Base-by-base conservation (phyloP, 2,113 vertebrate genomes). In the Pomatorhinus ruficollis region DNA sequence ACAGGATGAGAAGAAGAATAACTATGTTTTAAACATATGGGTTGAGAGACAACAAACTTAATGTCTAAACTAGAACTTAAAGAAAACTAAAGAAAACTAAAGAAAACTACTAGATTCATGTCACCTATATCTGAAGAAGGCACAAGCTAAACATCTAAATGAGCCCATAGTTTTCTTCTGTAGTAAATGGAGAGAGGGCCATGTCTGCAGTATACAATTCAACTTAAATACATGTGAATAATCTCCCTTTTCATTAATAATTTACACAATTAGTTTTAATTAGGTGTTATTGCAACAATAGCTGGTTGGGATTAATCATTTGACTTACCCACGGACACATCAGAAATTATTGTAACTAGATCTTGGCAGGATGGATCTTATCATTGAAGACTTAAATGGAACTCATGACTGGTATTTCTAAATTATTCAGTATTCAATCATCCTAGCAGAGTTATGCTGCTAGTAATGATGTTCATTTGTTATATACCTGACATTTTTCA, bases 391-490 rank as follows among this genome's bases (percentile, higher is more conserved):
- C 25, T 86, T 94, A 84, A 84, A 47, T 77, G 64, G 66, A 31
- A 47, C 10, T 81, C 11, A 45, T 75, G n/a, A 24, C 52, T n/a
- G 42, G 5, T 83, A 56, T 65, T 94, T 88, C 59, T 86, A 60
- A 57, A 70, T 96, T 95, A 94, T 84, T 92, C 33, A 83, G 52
- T 54, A 65, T 54, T 95, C 45, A 78, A 4, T 95, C 69, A 91
- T 77, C 22, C 40, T 83, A 71, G 65, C 30, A 81, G 25, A 76
- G 15, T 84, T 91, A 65, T 61, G 37, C 72, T 63, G 33, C n/a
- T 91, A 82, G 40, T 91, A 93, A 91, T 94, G 20, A 64, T 94
- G 33, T 44, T 93, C 7, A 56, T 93, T 93, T 89, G 35, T 91
- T 86, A 63, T 50, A 54, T 49, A 35, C 19, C 45, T 53, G 78